These are phyloP conservation scores for Myripristis jacobus DNA, from an alignment of 2,797 vertebrate genomes.

Conservation along the genomic window DNA sequence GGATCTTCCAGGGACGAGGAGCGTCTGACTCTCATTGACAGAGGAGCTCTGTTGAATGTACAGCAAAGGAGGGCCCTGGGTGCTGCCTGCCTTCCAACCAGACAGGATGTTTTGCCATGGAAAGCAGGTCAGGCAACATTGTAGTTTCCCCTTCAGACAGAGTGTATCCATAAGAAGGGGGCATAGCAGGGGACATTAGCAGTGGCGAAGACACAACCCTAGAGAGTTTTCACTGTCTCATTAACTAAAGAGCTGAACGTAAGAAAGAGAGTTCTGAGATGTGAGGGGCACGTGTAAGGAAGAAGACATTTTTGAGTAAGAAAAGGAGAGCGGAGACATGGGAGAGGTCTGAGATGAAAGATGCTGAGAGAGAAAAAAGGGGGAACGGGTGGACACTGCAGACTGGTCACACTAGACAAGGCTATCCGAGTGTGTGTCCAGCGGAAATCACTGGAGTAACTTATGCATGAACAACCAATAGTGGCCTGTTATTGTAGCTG, in stretches of 20 bases:
- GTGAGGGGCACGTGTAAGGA: neutral
- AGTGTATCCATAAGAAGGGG: slow-evolving; percentile 53
- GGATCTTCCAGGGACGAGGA: slow-evolving; percentile 36
- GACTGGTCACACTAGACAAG: neutral
- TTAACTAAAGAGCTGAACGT: slow-evolving; percentile 45
- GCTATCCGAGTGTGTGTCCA: slow-evolving; percentile 3
- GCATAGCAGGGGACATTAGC: slow-evolving; percentile 72
- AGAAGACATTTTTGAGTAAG: neutral
- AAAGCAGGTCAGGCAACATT: slow-evolving; percentile 75
- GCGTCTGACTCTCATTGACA: slow-evolving; percentile 40
- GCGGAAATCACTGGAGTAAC: slow-evolving; percentile 24
- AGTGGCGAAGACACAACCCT: slow-evolving; percentile 52
- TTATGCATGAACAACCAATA: slow-evolving; percentile 11
- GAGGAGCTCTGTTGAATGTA: slow-evolving; percentile 41
- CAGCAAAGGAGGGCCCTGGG: slow-evolving; percentile 44
- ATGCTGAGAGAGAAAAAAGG: slow-evolving; percentile 4
- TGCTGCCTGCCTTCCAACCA: slow-evolving; percentile 42
- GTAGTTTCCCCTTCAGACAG: slow-evolving; percentile 68
- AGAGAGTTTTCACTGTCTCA: slow-evolving; percentile 59
- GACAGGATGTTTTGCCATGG: slow-evolving; percentile 58
- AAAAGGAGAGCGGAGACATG: neutral
- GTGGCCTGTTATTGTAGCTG: slow-evolving; percentile 25
- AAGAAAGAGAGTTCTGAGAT: slow-evolving; percentile 23
- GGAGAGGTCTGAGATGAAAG: neutral
- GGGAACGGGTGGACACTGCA: neutral